phyloP scores from a whole-genome alignment of 2,113 vertebrate genomes.

The Atrichornis clamosus region DNA sequence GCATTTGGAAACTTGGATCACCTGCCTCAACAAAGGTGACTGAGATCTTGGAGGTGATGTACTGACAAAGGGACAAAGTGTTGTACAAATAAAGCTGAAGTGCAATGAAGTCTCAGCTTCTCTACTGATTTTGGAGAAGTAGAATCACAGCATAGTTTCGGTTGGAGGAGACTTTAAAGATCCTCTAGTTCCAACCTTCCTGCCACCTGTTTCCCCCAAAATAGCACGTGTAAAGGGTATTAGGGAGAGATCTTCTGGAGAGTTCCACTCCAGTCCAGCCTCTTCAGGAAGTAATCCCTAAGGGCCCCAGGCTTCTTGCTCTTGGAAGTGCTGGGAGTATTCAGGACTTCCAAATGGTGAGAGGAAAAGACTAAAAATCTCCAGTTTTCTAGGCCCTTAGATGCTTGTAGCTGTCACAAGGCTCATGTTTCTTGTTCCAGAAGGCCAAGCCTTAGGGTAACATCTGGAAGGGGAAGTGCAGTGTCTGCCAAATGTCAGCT shows the following conservation, averaged over 20 bases:
- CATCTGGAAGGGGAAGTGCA: neutral
- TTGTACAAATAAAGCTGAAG: neutral
- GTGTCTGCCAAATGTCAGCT: neutral
- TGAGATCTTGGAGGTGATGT: neutral
- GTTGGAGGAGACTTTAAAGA: neutral
- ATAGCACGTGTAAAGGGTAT: rapidly evolving
- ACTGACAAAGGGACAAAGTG: neutral
- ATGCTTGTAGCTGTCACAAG: neutral
- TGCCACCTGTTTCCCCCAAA: neutral
- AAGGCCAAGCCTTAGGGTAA: neutral
- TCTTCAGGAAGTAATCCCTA: neutral
- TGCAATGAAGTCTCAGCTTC: neutral
- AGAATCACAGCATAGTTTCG: neutral
- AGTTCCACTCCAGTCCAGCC: neutral
- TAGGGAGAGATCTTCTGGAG: neutral
- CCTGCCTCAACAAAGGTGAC: neutral
- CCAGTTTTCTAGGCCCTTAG: neutral
- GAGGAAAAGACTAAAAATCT: neutral
- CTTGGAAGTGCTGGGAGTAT: neutral
- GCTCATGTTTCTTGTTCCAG: neutral
- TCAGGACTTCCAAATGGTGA: neutral
- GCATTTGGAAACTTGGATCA: neutral
- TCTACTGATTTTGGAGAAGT: neutral
- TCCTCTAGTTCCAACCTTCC: neutral
- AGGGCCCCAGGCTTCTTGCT: neutral